A percentile compares a stretch with the other conserved stretches of the same genome.
These are phyloP conservation scores for Dione juno DNA, from an alignment of 2,888 invertebrate species.

Conservation along the genomic window DNA sequence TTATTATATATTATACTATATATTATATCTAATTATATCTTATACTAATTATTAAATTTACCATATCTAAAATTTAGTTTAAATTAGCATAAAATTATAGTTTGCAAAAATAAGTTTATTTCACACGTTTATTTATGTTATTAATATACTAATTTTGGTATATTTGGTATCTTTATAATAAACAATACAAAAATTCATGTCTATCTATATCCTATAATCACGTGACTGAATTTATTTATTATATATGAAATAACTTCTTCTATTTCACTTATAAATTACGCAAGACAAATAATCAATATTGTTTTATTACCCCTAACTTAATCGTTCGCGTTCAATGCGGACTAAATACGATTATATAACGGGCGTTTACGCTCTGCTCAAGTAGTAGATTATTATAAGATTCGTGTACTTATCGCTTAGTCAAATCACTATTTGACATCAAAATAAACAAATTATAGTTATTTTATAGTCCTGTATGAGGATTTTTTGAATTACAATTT, in stretches of 20 bases:
- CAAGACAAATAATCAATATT: background rate
- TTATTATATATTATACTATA: too few relatives aligned
- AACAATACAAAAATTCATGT: background rate
- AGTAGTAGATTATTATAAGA: background rate
- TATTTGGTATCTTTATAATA: background rate
- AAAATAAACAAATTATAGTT: background rate
- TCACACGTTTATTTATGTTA: too few relatives aligned
- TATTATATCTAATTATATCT: too few relatives aligned
- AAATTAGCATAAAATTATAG: too few relatives aligned
- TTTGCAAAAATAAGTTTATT: too few relatives aligned
- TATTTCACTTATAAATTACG: background rate
- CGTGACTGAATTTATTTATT: background rate
- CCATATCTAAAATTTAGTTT: too few relatives aligned
- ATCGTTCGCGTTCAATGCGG: slow-evolving; percentile 29
- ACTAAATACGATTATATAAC: slow-evolving; percentile 33
- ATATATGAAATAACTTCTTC: background rate
- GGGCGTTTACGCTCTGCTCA: slow-evolving; percentile 19
- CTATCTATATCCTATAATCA: background rate
- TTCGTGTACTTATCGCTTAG: too few relatives aligned
- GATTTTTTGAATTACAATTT: background rate
- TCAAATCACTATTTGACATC: background rate
- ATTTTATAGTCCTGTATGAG: background rate
- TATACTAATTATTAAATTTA: too few relatives aligned
- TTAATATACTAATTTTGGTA: background rate
- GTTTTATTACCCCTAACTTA: slow-evolving; percentile 19